Percentiles rank a stretch among this genome's conserved stretches.
phyloP scores from a whole-genome alignment of 2,797 vertebrate genomes.

The Notolabrus celidotus region DNA sequence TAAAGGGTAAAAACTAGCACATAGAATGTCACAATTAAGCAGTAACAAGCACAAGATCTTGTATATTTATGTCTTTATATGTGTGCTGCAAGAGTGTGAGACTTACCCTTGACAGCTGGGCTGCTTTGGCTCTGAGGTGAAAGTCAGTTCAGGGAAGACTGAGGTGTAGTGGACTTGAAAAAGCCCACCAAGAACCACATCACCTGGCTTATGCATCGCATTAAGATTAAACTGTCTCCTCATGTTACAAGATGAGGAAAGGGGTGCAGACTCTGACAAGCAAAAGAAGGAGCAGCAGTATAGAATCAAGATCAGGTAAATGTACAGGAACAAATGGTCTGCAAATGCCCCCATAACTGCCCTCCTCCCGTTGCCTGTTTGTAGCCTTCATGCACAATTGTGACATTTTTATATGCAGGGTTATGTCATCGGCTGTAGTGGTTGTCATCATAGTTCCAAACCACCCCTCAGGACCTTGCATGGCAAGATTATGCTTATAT shows the following conservation, averaged over 20 bases:
- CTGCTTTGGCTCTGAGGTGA: conserved; percentile 73
- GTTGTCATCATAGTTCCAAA: conserved; percentile 6
- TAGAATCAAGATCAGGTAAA: conserved; percentile 17
- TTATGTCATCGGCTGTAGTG: conserved; percentile 1
- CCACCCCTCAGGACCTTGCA: background rate
- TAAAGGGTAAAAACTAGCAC: conserved; percentile 51
- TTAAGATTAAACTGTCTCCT: conserved; percentile 47
- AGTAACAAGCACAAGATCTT: background rate
- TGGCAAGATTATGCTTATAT: conserved; percentile 3
- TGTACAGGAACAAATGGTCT: background rate
- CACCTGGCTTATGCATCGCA: conserved; percentile 69
- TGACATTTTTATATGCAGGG: conserved; percentile 41
- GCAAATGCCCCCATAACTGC: conserved; percentile 40
- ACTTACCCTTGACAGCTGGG: conserved; percentile 62
- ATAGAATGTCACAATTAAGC: background rate
- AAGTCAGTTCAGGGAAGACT: conserved; percentile 71
- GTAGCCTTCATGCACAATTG: background rate
- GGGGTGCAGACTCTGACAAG: conserved; percentile 8
- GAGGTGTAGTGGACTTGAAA: conserved; percentile 78
- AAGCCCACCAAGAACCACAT: conserved; percentile 79
- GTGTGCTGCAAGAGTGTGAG: conserved; percentile 1
- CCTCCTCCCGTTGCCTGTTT: background rate
- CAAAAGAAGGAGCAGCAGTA: conserved; percentile 13
- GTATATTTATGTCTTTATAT: background rate
- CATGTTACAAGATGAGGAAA: conserved; percentile 45